These are phyloP conservation scores for Thecocarcelia acutangulata DNA, from an alignment of 2,888 invertebrate genomes.

Conservation along the genomic window DNA sequence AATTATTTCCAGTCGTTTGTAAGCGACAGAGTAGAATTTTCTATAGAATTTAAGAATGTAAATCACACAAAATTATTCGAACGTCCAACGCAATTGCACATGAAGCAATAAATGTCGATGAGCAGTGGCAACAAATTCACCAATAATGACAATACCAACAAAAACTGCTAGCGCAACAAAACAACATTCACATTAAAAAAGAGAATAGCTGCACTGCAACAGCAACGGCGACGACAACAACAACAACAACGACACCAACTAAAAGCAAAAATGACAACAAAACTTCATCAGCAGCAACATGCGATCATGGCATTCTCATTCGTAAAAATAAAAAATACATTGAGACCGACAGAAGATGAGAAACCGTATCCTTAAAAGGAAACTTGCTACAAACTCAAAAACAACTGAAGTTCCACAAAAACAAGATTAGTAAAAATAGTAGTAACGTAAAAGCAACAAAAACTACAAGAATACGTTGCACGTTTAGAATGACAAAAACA, in stretches of 20 bases:
- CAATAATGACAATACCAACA: slow-evolving; percentile 27
- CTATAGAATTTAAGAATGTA: slow-evolving; percentile 57
- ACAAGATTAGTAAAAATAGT: slow-evolving; percentile 21
- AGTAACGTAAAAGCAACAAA: slow-evolving; percentile 27
- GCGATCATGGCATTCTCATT: slow-evolving; percentile 62
- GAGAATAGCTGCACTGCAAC: slow-evolving; percentile 35
- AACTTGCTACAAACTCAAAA: slow-evolving; percentile 61
- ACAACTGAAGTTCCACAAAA: slow-evolving; percentile 41
- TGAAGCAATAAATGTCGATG: slow-evolving; percentile 57
- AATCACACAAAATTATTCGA: slow-evolving; percentile 51
- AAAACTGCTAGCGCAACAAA: neutral
- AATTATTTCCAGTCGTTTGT: slow-evolving; percentile 11
- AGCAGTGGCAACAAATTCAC: slow-evolving; percentile 47
- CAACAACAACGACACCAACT: too few species aligned
- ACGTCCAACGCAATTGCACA: slow-evolving; percentile 59
- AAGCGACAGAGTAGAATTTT: slow-evolving; percentile 31
- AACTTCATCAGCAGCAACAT: slow-evolving; percentile 31
- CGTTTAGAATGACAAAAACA: slow-evolving; percentile 61
- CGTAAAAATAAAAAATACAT: slow-evolving; percentile 28
- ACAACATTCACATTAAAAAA: slow-evolving; percentile 34
- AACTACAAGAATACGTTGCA: slow-evolving; percentile 39
- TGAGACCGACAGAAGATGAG: slow-evolving; percentile 42
- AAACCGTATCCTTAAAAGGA: slow-evolving; percentile 67
- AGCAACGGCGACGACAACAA: slow-evolving; percentile 30
- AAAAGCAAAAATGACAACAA: slow-evolving; percentile 11